Percentiles rank a stretch among this genome's conserved stretches.
Evolutionary conservation across 2,888 invertebrate species (phyloP).

Genomic region (Prosopocoilus inquinatus): DNA sequence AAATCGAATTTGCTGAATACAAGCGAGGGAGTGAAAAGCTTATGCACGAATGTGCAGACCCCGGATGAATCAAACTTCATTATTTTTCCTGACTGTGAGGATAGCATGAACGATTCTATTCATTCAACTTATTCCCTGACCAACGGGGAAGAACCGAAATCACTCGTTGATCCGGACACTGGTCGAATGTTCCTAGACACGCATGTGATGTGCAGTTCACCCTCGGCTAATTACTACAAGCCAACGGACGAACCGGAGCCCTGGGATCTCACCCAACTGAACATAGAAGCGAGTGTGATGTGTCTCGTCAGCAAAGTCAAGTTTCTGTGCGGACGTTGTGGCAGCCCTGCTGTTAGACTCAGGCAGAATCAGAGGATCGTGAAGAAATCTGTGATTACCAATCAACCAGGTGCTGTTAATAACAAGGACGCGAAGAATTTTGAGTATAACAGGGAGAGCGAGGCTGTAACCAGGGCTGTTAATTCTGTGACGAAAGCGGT

Average conservation of each 20-base stretch:
- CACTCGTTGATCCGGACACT: conserved; percentile 36
- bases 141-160: conserved; percentile 32
- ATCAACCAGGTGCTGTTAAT: conserved; percentile 30
- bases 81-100: conserved; percentile 58
- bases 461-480: conserved; percentile 52
- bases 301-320: conserved; percentile 82
- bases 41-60: conserved; percentile 42
- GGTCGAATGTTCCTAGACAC: conserved; percentile 54
- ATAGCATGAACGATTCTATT: conserved; percentile 32
- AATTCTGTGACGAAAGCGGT: conserved; percentile 56
- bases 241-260: conserved; percentile 82
- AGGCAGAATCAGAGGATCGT: conserved; percentile 50
- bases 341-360: conserved; percentile 68
- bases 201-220: conserved; percentile 55
- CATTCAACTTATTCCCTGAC: conserved; percentile 23
- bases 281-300: conserved; percentile 85
- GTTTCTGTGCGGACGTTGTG: conserved; percentile 72
- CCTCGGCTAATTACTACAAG: conserved; percentile 75
- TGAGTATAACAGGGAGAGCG: conserved; percentile 35
- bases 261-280: conserved; percentile 80
- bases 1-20: conserved; percentile 42
- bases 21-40: conserved; percentile 44
- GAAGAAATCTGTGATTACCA: conserved; percentile 33
- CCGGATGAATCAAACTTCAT: conserved; percentile 56
- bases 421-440: conserved; percentile 29